Percentiles rank a stretch among this genome's conserved stretches.
Conservation (phyloP, 2,113 vertebrate species). For the Rhineura floridana region DNA sequence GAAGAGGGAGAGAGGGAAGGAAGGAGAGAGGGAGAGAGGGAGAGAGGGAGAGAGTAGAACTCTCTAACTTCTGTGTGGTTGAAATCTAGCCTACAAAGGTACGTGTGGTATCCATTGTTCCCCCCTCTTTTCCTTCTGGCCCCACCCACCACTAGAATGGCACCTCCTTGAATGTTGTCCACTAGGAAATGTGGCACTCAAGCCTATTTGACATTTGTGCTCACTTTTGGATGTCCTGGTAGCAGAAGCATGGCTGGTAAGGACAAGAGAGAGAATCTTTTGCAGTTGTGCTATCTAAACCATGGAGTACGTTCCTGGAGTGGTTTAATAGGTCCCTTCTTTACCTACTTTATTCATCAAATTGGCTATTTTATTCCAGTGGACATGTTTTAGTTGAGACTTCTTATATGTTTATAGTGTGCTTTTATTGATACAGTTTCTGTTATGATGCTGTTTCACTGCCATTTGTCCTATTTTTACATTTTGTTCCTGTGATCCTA, state of each 20-base stretch:
- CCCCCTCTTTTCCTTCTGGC: too few relatives aligned
- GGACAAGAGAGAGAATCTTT: background rate
- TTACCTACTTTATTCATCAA: background rate
- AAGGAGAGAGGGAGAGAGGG: too few relatives aligned
- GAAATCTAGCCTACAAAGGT: too few relatives aligned
- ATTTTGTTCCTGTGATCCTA: background rate
- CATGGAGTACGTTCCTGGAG: background rate
- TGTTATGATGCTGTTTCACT: background rate
- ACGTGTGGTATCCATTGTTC: too few relatives aligned
- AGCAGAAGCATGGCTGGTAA: background rate
- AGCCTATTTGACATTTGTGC: background rate
- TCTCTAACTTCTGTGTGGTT: too few relatives aligned
- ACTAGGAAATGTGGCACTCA: too few relatives aligned
- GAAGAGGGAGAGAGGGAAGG: too few relatives aligned
- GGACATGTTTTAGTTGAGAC: background rate
- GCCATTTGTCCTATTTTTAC: too few relatives aligned
- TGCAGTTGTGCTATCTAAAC: background rate
- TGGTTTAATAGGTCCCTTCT: too few relatives aligned
- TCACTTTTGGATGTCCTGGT: background rate
- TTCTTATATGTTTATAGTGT: background rate
- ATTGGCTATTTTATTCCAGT: background rate
- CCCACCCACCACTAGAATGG: too few relatives aligned
- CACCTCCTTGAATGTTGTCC: too few relatives aligned
- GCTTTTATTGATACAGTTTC: background rate
- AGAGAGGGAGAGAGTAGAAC: too few relatives aligned